Percentiles rank a stretch among this genome's conserved stretches.
Conservation (phyloP, 2,113 vertebrate genomes). For the Romanogobio albipinnatus region DNA sequence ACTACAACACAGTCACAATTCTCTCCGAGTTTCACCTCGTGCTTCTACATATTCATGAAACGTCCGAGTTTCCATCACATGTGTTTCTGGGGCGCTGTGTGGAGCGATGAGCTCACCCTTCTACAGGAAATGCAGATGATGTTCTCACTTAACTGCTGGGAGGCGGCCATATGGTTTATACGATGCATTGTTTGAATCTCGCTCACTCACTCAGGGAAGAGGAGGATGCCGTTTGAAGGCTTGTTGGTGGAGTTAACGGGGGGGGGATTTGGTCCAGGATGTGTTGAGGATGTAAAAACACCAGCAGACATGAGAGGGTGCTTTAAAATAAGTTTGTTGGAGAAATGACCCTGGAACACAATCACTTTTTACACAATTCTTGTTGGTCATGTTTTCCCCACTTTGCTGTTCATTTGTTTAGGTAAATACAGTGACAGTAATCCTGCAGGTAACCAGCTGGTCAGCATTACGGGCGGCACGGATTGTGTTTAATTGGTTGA, state of each 20-base stretch:
- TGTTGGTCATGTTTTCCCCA: background rate
- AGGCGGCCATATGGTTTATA: conserved; percentile 48
- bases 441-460: too few species aligned
- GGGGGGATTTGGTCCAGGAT: background rate
- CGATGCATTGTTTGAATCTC: conserved; percentile 55
- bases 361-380: background rate
- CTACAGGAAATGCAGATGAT: conserved; percentile 51
- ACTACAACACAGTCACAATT: background rate
- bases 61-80: background rate
- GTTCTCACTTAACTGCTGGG: conserved; percentile 58
- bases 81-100: conserved; percentile 23
- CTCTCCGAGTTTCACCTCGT: background rate
- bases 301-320: background rate
- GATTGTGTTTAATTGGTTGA: background rate
- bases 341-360: background rate
- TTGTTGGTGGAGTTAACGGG: background rate
- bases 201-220: conserved; percentile 7
- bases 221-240: background rate
- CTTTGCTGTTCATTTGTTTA: too few species aligned
- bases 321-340: background rate
- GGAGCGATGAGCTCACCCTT: conserved; percentile 67
- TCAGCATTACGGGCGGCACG: too few species aligned
- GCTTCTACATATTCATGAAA: conserved; percentile 34
- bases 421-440: background rate
- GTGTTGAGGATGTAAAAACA: background rate